Percentiles rank a stretch among this genome's conserved stretches.
phyloP scores from a whole-genome alignment of 2,797 vertebrate species.

The Lepilemur septentrionalis region DNA sequence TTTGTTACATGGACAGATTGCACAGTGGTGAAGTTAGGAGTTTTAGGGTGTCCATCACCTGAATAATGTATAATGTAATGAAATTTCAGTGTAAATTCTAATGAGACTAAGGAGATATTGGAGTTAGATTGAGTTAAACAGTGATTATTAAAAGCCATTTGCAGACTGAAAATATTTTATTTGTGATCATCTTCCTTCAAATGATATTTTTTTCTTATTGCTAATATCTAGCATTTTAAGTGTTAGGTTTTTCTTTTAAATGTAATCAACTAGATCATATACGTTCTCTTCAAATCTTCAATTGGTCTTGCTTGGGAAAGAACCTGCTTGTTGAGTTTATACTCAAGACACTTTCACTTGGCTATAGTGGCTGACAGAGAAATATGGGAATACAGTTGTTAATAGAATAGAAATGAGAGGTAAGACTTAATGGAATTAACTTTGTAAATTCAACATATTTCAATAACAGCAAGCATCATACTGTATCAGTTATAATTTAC shows the following conservation, averaged over 20 bases:
- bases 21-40: too few relatives aligned
- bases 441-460: background rate
- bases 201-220: background rate
- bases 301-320: background rate
- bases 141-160: background rate
- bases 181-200: constrained; percentile 27
- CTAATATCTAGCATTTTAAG: background rate
- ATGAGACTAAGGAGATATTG: background rate
- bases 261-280: background rate
- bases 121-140: background rate
- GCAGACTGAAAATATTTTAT: background rate
- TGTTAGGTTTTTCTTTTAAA: background rate
- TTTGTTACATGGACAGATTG: too few relatives aligned
- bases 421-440: background rate
- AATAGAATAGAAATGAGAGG: background rate
- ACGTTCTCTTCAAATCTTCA: background rate
- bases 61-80: too few relatives aligned
- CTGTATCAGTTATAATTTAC: constrained; percentile 13
- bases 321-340: background rate
- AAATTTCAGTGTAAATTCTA: background rate
- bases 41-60: too few relatives aligned
- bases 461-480: background rate
- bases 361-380: background rate
- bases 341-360: background rate
- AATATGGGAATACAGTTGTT: background rate